Evolutionary conservation across 2,797 vertebrate species (phyloP).

Genomic region (Oreochromis mossambicus): DNA sequence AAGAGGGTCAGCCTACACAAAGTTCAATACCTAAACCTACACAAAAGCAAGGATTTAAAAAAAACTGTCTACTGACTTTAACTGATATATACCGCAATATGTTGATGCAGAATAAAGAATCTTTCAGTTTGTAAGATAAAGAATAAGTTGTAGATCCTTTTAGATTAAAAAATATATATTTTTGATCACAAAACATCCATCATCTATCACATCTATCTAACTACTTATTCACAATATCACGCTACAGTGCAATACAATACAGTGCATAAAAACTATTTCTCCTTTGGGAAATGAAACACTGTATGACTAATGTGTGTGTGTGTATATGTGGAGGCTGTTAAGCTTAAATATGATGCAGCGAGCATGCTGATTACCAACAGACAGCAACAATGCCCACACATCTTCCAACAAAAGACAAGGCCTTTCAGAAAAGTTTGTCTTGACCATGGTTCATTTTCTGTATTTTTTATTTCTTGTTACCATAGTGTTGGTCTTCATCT

Average conservation of each 20-base stretch:
- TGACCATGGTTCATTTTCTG: background rate
- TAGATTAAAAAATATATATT: background rate
- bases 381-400: constrained; percentile 25
- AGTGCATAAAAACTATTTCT: background rate
- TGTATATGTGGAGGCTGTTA: background rate
- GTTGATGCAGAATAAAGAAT: background rate
- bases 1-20: background rate
- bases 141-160: constrained; percentile 37
- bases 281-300: background rate
- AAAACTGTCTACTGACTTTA: background rate
- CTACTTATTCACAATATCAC: background rate
- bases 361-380: background rate
- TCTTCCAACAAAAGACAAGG: background rate
- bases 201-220: background rate
- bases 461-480: background rate
- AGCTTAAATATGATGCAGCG: constrained; percentile 11
- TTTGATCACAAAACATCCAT: background rate
- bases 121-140: background rate
- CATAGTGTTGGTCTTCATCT: background rate
- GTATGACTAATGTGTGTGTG: background rate
- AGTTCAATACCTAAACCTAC: background rate
- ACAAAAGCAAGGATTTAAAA: background rate
- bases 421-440: background rate
- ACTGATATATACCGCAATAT: background rate
- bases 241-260: background rate